Percentiles rank a stretch among this genome's conserved stretches.
Conservation (phyloP, 2,797 vertebrate species). For the Pantherophis alleghaniensis region DNA sequence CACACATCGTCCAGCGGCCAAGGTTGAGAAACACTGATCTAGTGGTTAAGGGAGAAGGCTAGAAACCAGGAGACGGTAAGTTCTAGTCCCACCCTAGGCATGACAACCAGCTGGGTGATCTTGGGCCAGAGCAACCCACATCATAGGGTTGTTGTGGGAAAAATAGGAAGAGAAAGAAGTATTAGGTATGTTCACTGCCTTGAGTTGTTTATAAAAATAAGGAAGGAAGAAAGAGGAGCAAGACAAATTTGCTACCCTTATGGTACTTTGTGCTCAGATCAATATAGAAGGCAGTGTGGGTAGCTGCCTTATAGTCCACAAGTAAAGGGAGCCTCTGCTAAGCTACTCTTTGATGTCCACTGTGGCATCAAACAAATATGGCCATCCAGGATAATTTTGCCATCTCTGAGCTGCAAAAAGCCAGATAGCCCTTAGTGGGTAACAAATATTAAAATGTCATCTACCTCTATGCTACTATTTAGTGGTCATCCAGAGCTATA, state of each 20-base stretch:
- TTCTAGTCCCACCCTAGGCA: background rate
- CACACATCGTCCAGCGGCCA: no score
- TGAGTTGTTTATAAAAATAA: background rate
- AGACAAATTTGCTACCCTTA: background rate
- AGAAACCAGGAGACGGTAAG: background rate
- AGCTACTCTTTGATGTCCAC: background rate
- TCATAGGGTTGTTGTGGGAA: background rate
- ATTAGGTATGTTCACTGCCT: background rate
- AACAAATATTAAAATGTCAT: background rate
- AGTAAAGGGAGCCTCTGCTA: background rate
- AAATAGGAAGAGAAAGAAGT: background rate
- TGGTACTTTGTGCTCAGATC: background rate
- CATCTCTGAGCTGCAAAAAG: background rate
- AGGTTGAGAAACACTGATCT: background rate
- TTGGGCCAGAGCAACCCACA: no score
- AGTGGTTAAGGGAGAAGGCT: background rate
- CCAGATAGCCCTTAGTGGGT: background rate
- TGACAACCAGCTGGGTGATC: no score
- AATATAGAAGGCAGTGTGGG: background rate
- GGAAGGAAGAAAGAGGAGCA: background rate
- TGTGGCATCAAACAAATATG: background rate
- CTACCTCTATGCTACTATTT: background rate
- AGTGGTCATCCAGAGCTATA: background rate
- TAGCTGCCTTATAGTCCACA: background rate
- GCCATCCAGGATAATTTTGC: background rate